Evolutionary conservation across 2,797 vertebrate species (phyloP).

Genomic region (Poeciliopsis infans): DNA sequence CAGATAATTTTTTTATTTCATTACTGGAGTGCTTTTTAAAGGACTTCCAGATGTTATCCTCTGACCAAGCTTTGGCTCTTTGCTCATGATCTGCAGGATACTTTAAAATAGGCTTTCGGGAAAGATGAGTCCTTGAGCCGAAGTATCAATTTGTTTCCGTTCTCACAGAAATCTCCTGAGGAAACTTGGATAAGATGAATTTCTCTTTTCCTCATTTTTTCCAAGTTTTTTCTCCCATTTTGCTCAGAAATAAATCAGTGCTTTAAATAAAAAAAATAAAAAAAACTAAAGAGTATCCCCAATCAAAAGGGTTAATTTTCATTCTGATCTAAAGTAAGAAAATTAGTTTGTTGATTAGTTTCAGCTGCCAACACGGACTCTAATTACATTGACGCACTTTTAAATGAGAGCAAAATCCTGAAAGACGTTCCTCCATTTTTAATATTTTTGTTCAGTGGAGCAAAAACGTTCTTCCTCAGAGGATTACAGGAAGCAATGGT

Average conservation of each 20-base stretch:
- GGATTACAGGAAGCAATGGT: neutral
- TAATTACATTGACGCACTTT: slow-evolving; percentile 32
- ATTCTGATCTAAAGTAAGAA: slow-evolving; percentile 36
- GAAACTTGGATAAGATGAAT: slow-evolving; percentile 32
- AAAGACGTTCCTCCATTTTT: neutral
- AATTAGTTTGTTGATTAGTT: slow-evolving; percentile 27
- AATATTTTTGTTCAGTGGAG: neutral
- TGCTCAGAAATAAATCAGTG: slow-evolving; percentile 39
- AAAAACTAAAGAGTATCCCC: slow-evolving; percentile 3
- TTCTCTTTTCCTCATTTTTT: slow-evolving; percentile 15
- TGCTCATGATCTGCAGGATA: slow-evolving; percentile 16
- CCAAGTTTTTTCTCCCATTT: neutral
- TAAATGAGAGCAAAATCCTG: neutral
- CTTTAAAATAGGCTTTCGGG: slow-evolving; percentile 35
- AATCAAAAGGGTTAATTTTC: slow-evolving; percentile 40
- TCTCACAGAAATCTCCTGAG: slow-evolving; percentile 37
- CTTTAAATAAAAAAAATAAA: slow-evolving; percentile 20
- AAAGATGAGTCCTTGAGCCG: slow-evolving; percentile 43
- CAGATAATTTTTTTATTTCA: neutral
- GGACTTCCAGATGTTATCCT: slow-evolving; percentile 8
- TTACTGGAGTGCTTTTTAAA: neutral
- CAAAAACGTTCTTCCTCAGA: neutral
- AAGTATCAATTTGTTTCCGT: slow-evolving; percentile 46
- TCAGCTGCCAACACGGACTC: slow-evolving; percentile 15
- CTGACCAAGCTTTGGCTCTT: slow-evolving; percentile 15